Base-by-base conservation (phyloP, 2,797 vertebrate species). In the Poecilia wingei region DNA sequence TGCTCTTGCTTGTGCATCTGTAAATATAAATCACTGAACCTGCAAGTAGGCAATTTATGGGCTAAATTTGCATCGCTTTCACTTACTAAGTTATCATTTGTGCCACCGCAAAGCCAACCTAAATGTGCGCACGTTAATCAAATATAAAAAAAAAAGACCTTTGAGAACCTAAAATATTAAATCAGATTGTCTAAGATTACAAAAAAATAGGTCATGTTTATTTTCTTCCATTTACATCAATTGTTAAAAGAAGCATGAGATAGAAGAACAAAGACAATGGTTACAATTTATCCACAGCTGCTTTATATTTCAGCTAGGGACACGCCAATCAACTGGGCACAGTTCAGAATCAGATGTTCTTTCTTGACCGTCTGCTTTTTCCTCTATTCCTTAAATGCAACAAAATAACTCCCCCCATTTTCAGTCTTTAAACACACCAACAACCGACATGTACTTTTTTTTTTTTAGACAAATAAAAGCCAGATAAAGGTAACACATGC, bases 171-270 rank as follows among this genome's bases (percentile, higher is more conserved):
- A 75, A 31, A 80, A 69, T 57, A 75, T 77, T 36, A 79, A 76
- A 87, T 70, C 5, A 82, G 81, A 83, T 82, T 47, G 74, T 77
- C 12, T 39, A 90, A 87, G 91, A 90, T 82, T 87, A 88, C 83
- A 73, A 91, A 90, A 84, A 89, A 88, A 83, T 71, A 83, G 53
- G 77, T 69, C 72, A 84, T 74, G n/a, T 79, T 80, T 78, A 45
- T 87, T 82, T 76, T 77, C 41, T 64, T 8, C 25, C 59, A 85
- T 91, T 86, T 85, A 92, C 86, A 91, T 85, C 83, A 87, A 74
- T 82, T 82, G 61, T 76, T 46, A 13, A 77, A 49, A 81, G 51
- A 69, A 77, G 55, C 79, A 57, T 83, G 68, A 75, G n/a, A 86
- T 75, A 82, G 84, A 69, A 86, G 31, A 84, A 49, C 39, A 46